A percentile compares a stretch with the other conserved stretches of the same genome.
Evolutionary conservation across 2,888 invertebrate genomes (phyloP).

Genomic region (Notodonta dromedarius): DNA sequence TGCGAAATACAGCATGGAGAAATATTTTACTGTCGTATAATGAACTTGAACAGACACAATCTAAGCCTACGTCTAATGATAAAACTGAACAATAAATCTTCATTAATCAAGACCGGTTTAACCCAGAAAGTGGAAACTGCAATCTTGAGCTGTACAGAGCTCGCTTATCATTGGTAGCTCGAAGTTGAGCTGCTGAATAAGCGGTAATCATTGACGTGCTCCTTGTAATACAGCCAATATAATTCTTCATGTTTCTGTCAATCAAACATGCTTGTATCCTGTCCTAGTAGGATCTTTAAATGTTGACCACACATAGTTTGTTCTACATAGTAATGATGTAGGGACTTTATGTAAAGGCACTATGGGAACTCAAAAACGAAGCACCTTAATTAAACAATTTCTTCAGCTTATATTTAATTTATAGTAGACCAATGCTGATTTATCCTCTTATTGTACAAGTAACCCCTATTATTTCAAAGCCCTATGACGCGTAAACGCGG

Average conservation of each 20-base stretch:
- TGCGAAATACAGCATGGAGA: too few relatives aligned
- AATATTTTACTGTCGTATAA: slow-evolving; percentile 23
- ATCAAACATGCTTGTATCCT: neutral
- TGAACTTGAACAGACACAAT: slow-evolving; percentile 31
- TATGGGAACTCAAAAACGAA: neutral
- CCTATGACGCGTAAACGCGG: slow-evolving; percentile 29
- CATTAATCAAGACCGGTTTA: slow-evolving; percentile 48
- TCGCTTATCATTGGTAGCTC: slow-evolving; percentile 32
- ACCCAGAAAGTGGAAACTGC: slow-evolving; percentile 42
- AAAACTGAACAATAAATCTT: slow-evolving; percentile 46
- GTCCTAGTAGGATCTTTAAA: neutral
- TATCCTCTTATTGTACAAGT: neutral
- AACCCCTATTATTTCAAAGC: slow-evolving; percentile 19
- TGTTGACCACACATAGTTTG: too few relatives aligned
- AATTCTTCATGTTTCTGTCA: neutral
- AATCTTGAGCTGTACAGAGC: slow-evolving; percentile 26
- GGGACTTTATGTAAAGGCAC: too few relatives aligned
- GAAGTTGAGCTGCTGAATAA: slow-evolving; percentile 23
- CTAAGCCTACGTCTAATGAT: slow-evolving; percentile 25
- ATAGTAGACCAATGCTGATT: neutral
- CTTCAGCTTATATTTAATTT: neutral
- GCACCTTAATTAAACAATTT: neutral
- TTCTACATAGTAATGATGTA: too few relatives aligned
- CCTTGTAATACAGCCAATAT: neutral
- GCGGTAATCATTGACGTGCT: slow-evolving; percentile 10